These are phyloP conservation scores for Danaus chrysippus DNA, from an alignment of 2,888 invertebrate genomes.

Conservation along the genomic window DNA sequence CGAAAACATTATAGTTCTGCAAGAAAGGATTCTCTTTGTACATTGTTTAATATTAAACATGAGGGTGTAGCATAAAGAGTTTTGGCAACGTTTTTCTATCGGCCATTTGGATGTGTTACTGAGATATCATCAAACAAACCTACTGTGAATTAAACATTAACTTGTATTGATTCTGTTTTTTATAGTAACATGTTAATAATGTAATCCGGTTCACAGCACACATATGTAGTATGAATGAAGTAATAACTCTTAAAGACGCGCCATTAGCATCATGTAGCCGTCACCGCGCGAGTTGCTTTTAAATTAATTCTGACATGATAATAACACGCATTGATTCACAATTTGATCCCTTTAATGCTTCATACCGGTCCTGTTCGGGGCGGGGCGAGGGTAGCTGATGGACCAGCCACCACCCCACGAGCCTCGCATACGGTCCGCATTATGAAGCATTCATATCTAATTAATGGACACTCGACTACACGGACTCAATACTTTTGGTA, in stretches of 20 bases:
- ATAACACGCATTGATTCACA: conserved; percentile 70
- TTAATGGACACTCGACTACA: conserved; percentile 53
- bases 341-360: conserved; percentile 66
- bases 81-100: too few species aligned
- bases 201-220: background rate
- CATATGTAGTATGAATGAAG: conserved; percentile 12
- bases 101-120: too few species aligned
- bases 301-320: conserved; percentile 72
- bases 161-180: too few species aligned
- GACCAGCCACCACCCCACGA: conserved; percentile 48
- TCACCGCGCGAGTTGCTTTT: conserved; percentile 53
- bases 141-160: too few species aligned
- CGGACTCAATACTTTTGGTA: conserved; percentile 48
- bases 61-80: background rate
- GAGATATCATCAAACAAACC: too few species aligned
- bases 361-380: conserved; percentile 61
- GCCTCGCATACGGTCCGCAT: conserved; percentile 71
- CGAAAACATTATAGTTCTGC: conserved; percentile 42
- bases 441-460: conserved; percentile 75
- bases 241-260: conserved; percentile 12
- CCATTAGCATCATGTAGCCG: conserved; percentile 38
- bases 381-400: conserved; percentile 48
- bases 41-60: conserved; percentile 6
- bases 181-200: too few species aligned
- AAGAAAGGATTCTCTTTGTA: conserved; percentile 33